Evolutionary conservation across 2,797 vertebrate genomes (phyloP), one percentile per base, ranked within the genome.

Genomic region (Tragopan temminckii): DNA sequence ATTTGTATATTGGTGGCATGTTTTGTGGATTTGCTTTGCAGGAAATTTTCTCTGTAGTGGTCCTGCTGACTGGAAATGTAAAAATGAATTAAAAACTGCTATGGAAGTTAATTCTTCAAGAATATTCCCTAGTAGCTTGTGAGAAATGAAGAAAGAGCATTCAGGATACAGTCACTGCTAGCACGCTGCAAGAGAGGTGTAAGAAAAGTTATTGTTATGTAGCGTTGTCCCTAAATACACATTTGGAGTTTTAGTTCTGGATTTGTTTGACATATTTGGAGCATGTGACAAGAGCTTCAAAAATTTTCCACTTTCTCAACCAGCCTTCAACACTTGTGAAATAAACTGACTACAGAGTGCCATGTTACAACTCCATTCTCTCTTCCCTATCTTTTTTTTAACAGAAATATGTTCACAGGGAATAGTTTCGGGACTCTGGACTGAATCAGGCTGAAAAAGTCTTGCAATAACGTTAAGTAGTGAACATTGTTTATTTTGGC

Each of bases 291-390:
- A 92, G 82, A 89, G 90, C 91, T 91, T 96, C 58, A 95, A 83
- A 94, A 92, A 76, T 75, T 92, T 94, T 96, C 94, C 93, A 80
- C 94, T 91, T 96, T 95, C 85, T 93, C 87, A 75, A 89, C 92
- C 93, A 91, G 89, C 91, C 94, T 96, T 96, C 95, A 95, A 96
- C 95, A 96, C 95, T 95, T 96, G 85, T 91, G 89, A 96, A 94
- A 96, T 78, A 95, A 96, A 96, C 87, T 96, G 94, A 95, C 87
- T 96, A 66, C 69, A 63, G 77, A 80, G 74, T 95, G 95, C 94
- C 89, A 62, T 92, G 91, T 93, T 95, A 88, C 85, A 94, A 75
- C 85, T 95, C 91, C 66, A 69, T 89, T 95, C 80, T 83, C 69
- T 95, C 68, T 78, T 68, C 27, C 27, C 45, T 35, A 38, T 82